Base-by-base conservation (phyloP, 2,113 vertebrate species). In the Spermophilus dauricus region DNA sequence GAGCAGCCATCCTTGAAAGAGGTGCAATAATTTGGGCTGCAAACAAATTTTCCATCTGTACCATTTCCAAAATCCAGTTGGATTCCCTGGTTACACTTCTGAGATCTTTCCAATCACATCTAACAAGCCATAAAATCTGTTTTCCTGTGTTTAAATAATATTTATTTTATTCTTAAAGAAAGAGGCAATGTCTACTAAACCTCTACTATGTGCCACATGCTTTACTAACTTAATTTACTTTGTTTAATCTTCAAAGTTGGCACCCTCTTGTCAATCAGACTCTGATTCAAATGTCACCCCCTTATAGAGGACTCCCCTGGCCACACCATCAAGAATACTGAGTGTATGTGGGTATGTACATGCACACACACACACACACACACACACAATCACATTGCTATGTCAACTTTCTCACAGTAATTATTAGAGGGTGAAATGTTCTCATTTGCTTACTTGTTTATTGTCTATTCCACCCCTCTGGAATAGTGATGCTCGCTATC, bases 141-240 rank as follows among this genome's bases (percentile, higher is more conserved):
- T 37, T 91, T 39, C 42, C 45, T 45, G 18, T 53, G 11, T 24
- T 92, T 85, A 78, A 89, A 86, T 7, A 53, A 70, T 51, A 70
- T 76, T 61, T 91, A 78, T 89, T 67, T 70, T 80, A 86, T 72
- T 94, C 75, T 87, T 86, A 14, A 82, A 87, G 77, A 80, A 80
- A 90, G 53, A 48, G 34, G 13, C 67, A 37, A 13, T 75, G 24
- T 28, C 20, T 42, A 26, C 20, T 34, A 75, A 77, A 53, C 20
- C 30, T 67, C 70, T 85, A 32, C 67, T 7, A 53, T 0, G 2
- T 48, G 56, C 39, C 70, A 69, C n/a, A 34, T 65, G 63, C 51
- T 61, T 69, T 8, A 80, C 12, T 30, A 73, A 81, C 14, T 45
- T 39, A 63, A 81, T 12, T 45, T 39, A 63, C 24, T 61, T 58